Evolutionary conservation across 2,797 vertebrate genomes (phyloP), one percentile per base, ranked within the genome.

Genomic region (Diceros bicornis): DNA sequence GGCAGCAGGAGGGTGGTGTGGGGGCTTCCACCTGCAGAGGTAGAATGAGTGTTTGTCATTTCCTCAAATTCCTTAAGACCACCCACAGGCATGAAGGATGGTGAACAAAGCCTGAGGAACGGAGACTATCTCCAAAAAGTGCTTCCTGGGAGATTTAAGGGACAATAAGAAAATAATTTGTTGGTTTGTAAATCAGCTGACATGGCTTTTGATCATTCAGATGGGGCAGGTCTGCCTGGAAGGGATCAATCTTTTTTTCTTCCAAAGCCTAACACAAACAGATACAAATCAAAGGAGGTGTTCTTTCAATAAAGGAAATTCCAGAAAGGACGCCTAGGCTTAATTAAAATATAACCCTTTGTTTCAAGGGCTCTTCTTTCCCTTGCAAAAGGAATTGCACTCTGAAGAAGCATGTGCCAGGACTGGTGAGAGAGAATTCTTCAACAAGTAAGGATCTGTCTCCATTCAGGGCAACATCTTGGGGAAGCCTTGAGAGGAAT

Each of bases 151-250:
- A 92, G 78, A 97, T 90, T 96, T 95, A 96, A 90, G 75, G 34
- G 34, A 97, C 98, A 98, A 97, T 96, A 94, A 97, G 95, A 97
- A 98, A 98, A 97, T 37, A 77, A 89, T 90, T 98, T 94, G 89
- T 96, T 97, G 84, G 32, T 97, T 91, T 84, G 66, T 94, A 87
- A 95, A 97, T 98, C 94, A 74, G 96, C 82, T 96, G 96, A 96
- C 94, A 57, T 3, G 55, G 50, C 85, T 97, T 98, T 98, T 98
- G 98, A 97, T 98, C 97, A 88, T 75, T 97, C 11, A 6, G 59
- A 97, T 13, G 7, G 95, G 50, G 89, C 97, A 98, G 83, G 96
- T 98, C 94, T 97, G 79, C 97, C 97, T 96, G 79, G 96, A 90
- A 91, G 91, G 92, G 57, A 95, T 57, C 96, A 86, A 57, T 87